A percentile compares a stretch with the other conserved stretches of the same genome.
These are phyloP conservation scores for Elephas maximus DNA, from an alignment of 2,113 vertebrate genomes.

Conservation along the genomic window DNA sequence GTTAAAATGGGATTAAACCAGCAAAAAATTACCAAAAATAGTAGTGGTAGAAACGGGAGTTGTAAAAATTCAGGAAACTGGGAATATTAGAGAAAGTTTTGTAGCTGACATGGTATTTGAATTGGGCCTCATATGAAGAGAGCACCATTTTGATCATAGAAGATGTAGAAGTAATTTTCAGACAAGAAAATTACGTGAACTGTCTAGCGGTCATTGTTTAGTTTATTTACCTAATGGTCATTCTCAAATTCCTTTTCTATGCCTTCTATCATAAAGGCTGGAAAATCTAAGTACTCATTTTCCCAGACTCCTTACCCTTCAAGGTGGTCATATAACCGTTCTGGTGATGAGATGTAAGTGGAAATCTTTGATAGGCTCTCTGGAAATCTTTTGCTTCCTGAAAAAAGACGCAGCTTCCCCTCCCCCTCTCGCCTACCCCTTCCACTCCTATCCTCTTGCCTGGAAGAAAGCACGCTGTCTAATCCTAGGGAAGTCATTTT, in stretches of 20 bases:
- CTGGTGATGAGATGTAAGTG: neutral
- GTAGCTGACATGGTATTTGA: neutral
- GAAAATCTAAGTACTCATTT: neutral
- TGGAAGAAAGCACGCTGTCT: neutral
- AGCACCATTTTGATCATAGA: neutral
- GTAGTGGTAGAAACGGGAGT: no score
- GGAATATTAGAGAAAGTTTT: neutral
- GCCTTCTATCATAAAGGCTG: neutral
- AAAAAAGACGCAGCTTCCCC: neutral
- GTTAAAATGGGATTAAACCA: neutral
- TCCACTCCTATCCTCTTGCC: neutral
- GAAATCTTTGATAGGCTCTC: neutral
- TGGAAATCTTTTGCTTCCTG: slow-evolving; percentile 24
- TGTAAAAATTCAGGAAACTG: no score
- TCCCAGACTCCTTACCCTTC: neutral
- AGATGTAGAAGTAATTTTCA: slow-evolving; percentile 2
- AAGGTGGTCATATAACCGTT: neutral
- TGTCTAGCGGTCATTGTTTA: neutral
- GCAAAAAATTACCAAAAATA: slow-evolving; percentile 46
- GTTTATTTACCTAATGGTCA: neutral
- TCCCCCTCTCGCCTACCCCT: neutral
- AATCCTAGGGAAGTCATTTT: neutral
- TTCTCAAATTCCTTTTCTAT: neutral
- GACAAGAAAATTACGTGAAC: neutral
- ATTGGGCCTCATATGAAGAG: neutral